Percentiles rank a stretch among this genome's conserved stretches.
Conservation (phyloP, 2,888 invertebrate species). For the Lepeophtheirus nordmannii region DNA sequence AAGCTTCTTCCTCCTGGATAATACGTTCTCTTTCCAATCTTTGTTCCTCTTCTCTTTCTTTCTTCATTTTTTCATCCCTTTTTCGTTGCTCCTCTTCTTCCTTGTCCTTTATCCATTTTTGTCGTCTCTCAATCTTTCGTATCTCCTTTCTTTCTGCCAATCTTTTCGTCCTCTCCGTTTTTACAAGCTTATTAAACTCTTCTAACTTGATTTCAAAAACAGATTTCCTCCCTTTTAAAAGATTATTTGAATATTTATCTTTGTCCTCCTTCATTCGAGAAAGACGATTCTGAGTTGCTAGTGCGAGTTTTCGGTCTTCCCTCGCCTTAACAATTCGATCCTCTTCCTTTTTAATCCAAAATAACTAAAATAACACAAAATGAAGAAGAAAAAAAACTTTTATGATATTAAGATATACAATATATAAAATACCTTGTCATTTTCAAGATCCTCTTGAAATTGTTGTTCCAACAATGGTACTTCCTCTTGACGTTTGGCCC, state of each 20-base stretch:
- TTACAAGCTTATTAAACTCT: slow-evolving; percentile 52
- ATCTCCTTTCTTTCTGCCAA: slow-evolving; percentile 39
- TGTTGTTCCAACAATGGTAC: slow-evolving; percentile 66
- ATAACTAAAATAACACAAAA: slow-evolving; percentile 10
- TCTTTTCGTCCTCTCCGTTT: slow-evolving; percentile 47
- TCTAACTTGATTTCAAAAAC: slow-evolving; percentile 46
- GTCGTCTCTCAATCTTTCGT: slow-evolving; percentile 48
- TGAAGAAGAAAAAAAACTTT: not conserved
- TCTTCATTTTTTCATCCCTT: slow-evolving; percentile 32
- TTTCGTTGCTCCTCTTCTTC: slow-evolving; percentile 34
- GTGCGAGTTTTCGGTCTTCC: slow-evolving; percentile 60
- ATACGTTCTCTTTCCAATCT: slow-evolving; percentile 55
- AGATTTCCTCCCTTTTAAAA: slow-evolving; percentile 55
- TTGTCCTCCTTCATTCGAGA: slow-evolving; percentile 63
- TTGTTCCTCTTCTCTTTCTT: slow-evolving; percentile 31
- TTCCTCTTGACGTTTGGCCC: slow-evolving; percentile 88
- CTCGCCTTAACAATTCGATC: slow-evolving; percentile 65
- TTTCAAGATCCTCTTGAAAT: slow-evolving; percentile 60
- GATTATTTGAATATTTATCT: slow-evolving; percentile 55
- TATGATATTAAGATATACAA: not conserved
- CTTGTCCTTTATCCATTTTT: slow-evolving; percentile 39
- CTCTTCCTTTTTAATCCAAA: slow-evolving; percentile 78
- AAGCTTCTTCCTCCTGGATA: slow-evolving; percentile 32
- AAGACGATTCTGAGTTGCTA: slow-evolving; percentile 54
- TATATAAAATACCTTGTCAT: not conserved